Conservation (phyloP, 2,797 vertebrate species). For the Spheniscus humboldti region DNA sequence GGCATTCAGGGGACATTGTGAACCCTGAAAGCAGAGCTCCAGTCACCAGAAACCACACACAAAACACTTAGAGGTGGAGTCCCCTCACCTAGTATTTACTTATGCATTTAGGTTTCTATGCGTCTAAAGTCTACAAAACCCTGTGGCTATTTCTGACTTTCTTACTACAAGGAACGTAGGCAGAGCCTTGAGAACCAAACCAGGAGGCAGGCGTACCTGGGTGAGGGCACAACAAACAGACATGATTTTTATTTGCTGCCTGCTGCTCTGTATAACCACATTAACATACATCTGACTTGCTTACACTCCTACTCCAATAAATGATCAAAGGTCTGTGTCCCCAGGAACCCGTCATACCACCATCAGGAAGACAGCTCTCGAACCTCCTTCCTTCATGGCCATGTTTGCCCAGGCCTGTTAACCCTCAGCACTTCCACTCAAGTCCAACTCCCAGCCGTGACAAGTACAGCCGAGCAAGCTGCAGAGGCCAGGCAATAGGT, state of each 20-base stretch:
- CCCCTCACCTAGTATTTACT: constrained; percentile 19
- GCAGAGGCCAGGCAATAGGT: fast-evolving
- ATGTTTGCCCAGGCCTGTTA: not conserved
- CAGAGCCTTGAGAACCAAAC: constrained; percentile 21
- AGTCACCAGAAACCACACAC: constrained; percentile 40
- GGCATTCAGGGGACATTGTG: constrained; percentile 42
- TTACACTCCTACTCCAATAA: not conserved
- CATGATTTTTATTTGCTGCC: constrained; percentile 7
- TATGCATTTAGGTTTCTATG: not conserved
- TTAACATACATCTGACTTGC: constrained; percentile 25
- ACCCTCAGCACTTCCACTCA: not conserved
- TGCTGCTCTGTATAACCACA: constrained; percentile 20
- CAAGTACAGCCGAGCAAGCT: fast-evolving
- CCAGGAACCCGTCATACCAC: not conserved
- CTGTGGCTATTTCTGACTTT: constrained; percentile 41
- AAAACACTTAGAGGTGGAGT: constrained; percentile 37
- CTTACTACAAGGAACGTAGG: constrained; percentile 21
- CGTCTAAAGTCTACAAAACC: not conserved
- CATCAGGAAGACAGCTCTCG: not conserved
- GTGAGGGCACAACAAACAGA: not conserved
- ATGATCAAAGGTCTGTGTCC: constrained; percentile 29
- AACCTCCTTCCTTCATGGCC: not conserved
- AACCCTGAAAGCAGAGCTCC: constrained; percentile 44
- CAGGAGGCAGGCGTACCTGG: not conserved
- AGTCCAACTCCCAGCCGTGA: not conserved